Conservation (phyloP, 2,888 invertebrate genomes). For the Liodrosophila aerea region DNA sequence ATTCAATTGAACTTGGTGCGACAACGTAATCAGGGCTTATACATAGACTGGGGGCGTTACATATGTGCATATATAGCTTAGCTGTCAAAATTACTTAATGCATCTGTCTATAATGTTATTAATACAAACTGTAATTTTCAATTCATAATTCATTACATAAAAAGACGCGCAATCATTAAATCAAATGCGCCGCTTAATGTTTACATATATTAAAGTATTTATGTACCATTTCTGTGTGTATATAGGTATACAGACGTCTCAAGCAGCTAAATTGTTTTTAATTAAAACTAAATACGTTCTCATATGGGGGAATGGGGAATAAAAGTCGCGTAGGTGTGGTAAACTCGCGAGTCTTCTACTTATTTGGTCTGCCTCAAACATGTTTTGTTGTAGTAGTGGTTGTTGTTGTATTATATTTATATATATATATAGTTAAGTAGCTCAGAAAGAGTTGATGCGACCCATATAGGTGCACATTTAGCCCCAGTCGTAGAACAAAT, state of each 20-base stretch:
- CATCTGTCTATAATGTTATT: constrained; percentile 19
- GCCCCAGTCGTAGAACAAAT: constrained; percentile 14
- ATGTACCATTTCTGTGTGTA: neutral
- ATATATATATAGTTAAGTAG: constrained; percentile 39
- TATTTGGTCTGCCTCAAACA: constrained; percentile 58
- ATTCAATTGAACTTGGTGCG: constrained; percentile 63
- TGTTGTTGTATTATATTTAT: constrained; percentile 11
- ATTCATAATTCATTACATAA: constrained; percentile 22
- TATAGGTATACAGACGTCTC: neutral
- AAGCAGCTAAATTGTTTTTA: constrained; percentile 56
- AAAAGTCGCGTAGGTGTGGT: constrained; percentile 56
- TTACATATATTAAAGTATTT: constrained; percentile 7
- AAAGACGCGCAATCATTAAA: constrained; percentile 42
- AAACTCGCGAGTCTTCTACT: constrained; percentile 53
- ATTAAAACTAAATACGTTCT: constrained; percentile 56
- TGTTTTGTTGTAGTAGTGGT: constrained; percentile 38
- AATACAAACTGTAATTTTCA: constrained; percentile 14
- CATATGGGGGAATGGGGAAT: constrained; percentile 15
- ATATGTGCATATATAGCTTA: neutral
- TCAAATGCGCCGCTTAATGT: constrained; percentile 50
- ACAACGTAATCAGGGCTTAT: neutral
- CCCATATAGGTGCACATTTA: constrained; percentile 42
- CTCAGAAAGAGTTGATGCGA: constrained; percentile 35
- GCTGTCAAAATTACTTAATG: constrained; percentile 30
- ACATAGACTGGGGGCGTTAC: too few species aligned